Evolutionary conservation across 2,888 invertebrate species (phyloP).

Genomic region (Maniola hyperantus): DNA sequence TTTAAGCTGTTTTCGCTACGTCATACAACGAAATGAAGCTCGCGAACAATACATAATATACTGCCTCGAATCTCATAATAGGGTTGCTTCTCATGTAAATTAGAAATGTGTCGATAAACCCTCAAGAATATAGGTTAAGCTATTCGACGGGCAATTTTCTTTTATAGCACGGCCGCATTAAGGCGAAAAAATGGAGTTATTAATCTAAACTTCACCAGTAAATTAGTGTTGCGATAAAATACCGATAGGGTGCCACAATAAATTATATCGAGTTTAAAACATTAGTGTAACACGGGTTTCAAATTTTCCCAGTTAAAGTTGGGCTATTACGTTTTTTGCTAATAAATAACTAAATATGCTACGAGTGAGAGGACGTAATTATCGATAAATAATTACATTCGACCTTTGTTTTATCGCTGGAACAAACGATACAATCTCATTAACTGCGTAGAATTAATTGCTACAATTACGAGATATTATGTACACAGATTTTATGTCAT

Average conservation of each 20-base stretch:
- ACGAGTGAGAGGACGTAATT: constrained; percentile 23
- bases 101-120: constrained; percentile 39
- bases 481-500: constrained; percentile 25
- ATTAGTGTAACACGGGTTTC: constrained; percentile 42
- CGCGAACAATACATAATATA: constrained; percentile 44
- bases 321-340: constrained; percentile 18
- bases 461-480: constrained; percentile 32
- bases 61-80: constrained; percentile 43
- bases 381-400: constrained; percentile 25
- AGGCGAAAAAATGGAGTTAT: constrained; percentile 50
- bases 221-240: constrained; percentile 62
- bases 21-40: constrained; percentile 70
- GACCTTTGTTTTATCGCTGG: constrained; percentile 34
- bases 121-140: constrained; percentile 22
- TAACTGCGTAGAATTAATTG: constrained; percentile 31
- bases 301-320: constrained; percentile 23
- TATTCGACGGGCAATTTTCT: constrained; percentile 33
- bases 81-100: constrained; percentile 42
- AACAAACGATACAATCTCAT: constrained; percentile 24
- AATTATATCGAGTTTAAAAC: constrained; percentile 51
- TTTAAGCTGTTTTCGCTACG: constrained; percentile 69
- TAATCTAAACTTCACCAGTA: constrained; percentile 61
- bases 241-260: constrained; percentile 58
- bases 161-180: constrained; percentile 28
- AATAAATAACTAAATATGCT: constrained; percentile 12